Conservation (phyloP, 2,888 invertebrate genomes). For the Zaprionus obscuricornis region DNA sequence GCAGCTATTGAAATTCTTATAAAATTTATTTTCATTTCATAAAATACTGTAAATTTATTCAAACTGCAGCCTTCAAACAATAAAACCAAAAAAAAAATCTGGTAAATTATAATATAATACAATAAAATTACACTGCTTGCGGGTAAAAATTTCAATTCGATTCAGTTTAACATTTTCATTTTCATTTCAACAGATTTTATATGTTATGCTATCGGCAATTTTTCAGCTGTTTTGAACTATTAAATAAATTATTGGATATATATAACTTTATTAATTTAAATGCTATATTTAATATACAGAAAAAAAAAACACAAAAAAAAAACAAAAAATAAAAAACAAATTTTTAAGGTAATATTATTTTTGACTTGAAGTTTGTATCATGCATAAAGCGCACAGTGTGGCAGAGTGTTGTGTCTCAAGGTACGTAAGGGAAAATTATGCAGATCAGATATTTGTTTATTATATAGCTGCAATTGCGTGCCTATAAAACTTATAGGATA, state of each 20-base stretch:
- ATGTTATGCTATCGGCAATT: constrained; percentile 7
- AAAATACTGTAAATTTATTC: neutral
- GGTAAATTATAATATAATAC: constrained; percentile 17
- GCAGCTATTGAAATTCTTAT: no score
- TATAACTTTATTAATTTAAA: constrained; percentile 62
- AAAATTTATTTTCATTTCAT: neutral
- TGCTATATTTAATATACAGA: constrained; percentile 51
- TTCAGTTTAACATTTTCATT: constrained; percentile 1
- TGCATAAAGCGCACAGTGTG: no score
- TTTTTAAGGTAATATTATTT: no score
- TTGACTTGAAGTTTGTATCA: no score
- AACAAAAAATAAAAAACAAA: no score
- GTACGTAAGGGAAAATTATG: no score
- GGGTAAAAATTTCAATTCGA: constrained; percentile 42
- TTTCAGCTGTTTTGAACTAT: constrained; percentile 31
- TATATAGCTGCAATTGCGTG: constrained; percentile 20
- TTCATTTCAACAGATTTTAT: neutral
- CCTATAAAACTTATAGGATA: neutral
- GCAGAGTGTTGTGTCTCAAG: no score
- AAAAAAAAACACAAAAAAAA: no score
- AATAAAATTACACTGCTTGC: constrained; percentile 21
- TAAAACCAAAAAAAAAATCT: constrained; percentile 22
- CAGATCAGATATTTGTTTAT: constrained; percentile 44
- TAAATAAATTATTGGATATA: constrained; percentile 51
- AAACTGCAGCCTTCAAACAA: constrained; percentile 1